Conservation (phyloP, 2,797 vertebrate genomes). For the Aselliscus stoliczkanus region DNA sequence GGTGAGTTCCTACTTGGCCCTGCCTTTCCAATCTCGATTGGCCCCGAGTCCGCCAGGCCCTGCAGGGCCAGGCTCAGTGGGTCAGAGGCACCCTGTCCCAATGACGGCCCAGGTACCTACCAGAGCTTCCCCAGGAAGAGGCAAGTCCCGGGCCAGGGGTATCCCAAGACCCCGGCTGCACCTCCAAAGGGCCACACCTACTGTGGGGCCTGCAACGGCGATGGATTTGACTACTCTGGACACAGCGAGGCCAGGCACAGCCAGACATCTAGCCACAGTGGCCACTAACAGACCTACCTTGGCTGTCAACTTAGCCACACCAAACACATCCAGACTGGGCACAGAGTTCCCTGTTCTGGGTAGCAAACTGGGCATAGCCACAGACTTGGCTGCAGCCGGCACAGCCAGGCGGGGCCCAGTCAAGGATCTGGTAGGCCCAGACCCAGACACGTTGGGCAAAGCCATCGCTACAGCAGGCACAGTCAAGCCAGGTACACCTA, state of each 20-base stretch:
- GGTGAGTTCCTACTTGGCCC: constrained; percentile 54
- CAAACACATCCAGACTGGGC: not conserved
- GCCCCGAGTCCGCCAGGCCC: not conserved
- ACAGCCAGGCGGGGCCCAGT: not conserved
- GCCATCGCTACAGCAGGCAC: not conserved
- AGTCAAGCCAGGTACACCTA: not conserved
- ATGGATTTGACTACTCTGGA: not conserved
- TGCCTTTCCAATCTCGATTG: constrained; percentile 41
- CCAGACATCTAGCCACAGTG: not conserved
- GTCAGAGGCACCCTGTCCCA: not conserved
- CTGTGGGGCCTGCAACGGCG: accelerated
- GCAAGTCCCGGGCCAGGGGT: constrained; percentile 10
- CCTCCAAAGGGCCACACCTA: constrained; percentile 25
- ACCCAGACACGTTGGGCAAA: not conserved
- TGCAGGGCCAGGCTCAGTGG: not conserved
- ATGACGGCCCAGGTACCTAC: not conserved
- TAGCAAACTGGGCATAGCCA: not conserved
- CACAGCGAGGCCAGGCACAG: not conserved
- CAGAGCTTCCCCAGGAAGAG: constrained; percentile 42
- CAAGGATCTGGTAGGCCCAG: not conserved
- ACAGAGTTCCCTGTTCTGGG: not conserved
- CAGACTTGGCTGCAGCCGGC: not conserved
- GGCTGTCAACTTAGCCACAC: not conserved
- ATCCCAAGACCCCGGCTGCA: constrained; percentile 21
- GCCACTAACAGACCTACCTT: not conserved